Evolutionary conservation across 2,888 invertebrate species (phyloP), one percentile per base, ranked within the genome.

Genomic region (Leptinotarsa juncta): DNA sequence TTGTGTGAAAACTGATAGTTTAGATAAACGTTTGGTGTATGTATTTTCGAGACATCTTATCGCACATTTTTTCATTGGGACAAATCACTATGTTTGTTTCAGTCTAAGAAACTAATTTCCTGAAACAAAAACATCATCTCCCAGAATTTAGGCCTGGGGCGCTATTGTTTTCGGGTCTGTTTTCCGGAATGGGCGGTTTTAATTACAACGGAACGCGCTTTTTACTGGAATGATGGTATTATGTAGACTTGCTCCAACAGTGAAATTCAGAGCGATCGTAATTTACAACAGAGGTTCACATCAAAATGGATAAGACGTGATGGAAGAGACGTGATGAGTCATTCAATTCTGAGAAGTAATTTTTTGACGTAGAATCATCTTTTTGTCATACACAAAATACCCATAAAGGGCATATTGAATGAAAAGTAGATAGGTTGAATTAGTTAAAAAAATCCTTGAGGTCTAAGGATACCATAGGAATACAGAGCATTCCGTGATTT

Each of bases 271-370:
- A 62, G n/a, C 3, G 62, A 62, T 62, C n/a, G 26, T 42, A 18
- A 62, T 62, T 62, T 18, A 62, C 62, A 26, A 60, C 26, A 62
- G 62, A 62, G 7, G 62, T 62, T 62, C 18, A n/a, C 62, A 62
- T 32, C 62, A 62, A 42, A 62, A 62, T 3, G 32, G 18, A 62
- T 42, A 7, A n/a, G 32, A n/a, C 15, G n/a, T 42, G 62, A n/a
- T n/a, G 12, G n/a, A 62, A 32, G 32, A 42, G 32, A 62, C n/a
- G 42, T 62, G 62, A n/a, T 62, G 12, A 62, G n/a, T 62, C 42
- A 62, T 32, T 62, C 4, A 42, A 26, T 62, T 32, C 10, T n/a
- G 32, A 2, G 15, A 32, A 16, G 14, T 62, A 10, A 26, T n/a
- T 12, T 32, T 62, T n/a, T 62, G 18, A 42, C 7, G n/a, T 42